phyloP scores from a whole-genome alignment of 2,888 invertebrate species.

The Cordylochernes scorpioides region DNA sequence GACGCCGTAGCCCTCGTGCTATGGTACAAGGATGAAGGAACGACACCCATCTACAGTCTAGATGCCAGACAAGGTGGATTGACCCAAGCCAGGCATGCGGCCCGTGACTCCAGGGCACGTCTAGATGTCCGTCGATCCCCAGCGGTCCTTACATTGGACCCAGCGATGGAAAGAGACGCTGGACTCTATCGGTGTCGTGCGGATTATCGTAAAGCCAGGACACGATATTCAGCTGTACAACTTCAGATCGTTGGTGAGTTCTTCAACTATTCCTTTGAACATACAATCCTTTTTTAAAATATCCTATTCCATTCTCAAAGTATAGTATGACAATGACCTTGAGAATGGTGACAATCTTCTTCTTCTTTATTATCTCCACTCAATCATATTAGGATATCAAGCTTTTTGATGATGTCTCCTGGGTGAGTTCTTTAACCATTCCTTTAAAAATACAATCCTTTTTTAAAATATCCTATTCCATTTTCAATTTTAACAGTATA shows the following conservation, averaged over 20 bases:
- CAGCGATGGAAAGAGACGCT: conserved; percentile 55
- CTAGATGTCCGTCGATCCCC: conserved; percentile 38
- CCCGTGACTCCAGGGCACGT: conserved; percentile 54
- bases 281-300: too few species aligned
- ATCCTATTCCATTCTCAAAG: too few species aligned
- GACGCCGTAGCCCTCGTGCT: conserved; percentile 63
- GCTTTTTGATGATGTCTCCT: too few species aligned
- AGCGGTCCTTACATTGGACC: conserved; percentile 12
- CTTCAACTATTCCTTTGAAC: too few species aligned
- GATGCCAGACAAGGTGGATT: conserved; percentile 14
- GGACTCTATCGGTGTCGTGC: conserved; percentile 68
- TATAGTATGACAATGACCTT: too few species aligned
- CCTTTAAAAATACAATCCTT: too few species aligned
- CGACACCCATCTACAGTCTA: conserved; percentile 74
- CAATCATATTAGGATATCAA: too few species aligned
- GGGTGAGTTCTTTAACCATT: too few species aligned
- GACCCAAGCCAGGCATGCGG: conserved; percentile 24
- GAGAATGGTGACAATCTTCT: too few species aligned
- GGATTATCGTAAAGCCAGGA: conserved; percentile 69
- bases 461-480: too few species aligned
- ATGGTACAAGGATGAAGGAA: conserved; percentile 68
- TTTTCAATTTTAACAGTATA: too few species aligned
- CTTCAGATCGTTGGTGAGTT: conserved; percentile 62
- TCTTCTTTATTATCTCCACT: too few species aligned
- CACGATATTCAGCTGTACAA: conserved; percentile 64